These are phyloP conservation scores for Phragmatobia fuliginosa DNA, from an alignment of 2,888 invertebrate species.

Conservation along the genomic window DNA sequence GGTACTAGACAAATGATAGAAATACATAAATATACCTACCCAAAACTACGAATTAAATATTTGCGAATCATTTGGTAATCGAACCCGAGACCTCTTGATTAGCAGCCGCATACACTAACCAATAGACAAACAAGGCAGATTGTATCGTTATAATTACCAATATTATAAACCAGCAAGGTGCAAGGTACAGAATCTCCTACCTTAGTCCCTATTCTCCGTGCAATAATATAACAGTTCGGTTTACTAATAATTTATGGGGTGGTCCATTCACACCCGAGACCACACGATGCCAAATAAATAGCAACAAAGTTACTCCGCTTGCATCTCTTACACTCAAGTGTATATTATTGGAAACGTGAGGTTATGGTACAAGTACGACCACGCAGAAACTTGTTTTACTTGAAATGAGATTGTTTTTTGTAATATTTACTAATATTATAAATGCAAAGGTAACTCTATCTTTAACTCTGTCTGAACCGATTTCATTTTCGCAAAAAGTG, in stretches of 20 bases:
- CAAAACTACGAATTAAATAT: too few species aligned
- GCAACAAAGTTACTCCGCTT: slow-evolving; percentile 15
- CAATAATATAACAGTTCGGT: slow-evolving; percentile 16
- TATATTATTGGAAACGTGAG: slow-evolving; percentile 10
- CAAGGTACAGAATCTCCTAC: background rate
- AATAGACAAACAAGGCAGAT: too few species aligned
- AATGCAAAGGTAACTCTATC: too few species aligned
- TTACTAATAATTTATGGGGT: slow-evolving; percentile 16
- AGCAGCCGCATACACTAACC: too few species aligned
- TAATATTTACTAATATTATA: background rate
- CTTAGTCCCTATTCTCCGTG: background rate
- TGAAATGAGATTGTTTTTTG: background rate
- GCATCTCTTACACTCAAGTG: slow-evolving; percentile 37
- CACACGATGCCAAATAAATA: slow-evolving; percentile 17
- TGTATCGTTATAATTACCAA: too few species aligned
- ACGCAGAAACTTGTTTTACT: background rate
- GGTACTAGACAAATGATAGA: too few species aligned
- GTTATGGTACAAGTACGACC: background rate
- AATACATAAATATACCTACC: too few species aligned
- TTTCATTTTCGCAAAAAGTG: too few species aligned
- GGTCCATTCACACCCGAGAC: slow-evolving; percentile 14
- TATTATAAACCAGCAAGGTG: too few species aligned
- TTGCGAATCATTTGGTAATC: too few species aligned
- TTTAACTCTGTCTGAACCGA: too few species aligned
- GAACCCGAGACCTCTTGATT: too few species aligned